A percentile compares a stretch with the other conserved stretches of the same genome.
Evolutionary conservation across 2,888 invertebrate species (phyloP).

Genomic region (Dastarcus helophoroides): DNA sequence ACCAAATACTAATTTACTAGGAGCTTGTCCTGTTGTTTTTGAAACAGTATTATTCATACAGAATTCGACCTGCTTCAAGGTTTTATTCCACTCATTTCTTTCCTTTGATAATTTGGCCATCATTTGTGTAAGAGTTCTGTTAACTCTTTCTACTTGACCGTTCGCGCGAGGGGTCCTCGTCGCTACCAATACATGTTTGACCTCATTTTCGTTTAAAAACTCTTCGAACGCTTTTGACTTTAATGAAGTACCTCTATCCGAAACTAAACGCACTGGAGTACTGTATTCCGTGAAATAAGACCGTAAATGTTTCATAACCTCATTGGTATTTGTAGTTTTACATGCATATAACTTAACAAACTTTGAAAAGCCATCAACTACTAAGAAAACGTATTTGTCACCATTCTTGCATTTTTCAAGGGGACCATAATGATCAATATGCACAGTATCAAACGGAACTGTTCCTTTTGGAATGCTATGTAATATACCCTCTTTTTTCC

Average conservation of each 20-base stretch:
- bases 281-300: constrained; percentile 12
- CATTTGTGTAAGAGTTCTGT: constrained; percentile 7
- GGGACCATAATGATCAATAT: constrained; percentile 24
- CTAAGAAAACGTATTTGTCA: constrained; percentile 18
- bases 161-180: constrained; percentile 7
- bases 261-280: constrained; percentile 5
- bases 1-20: constrained; percentile 21
- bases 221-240: constrained; percentile 7
- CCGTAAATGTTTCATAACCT: constrained; percentile 14
- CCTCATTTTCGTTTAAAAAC: constrained; percentile 5
- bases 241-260: constrained; percentile 9
- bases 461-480: constrained; percentile 20
- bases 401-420: constrained; percentile 11
- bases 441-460: constrained; percentile 18
- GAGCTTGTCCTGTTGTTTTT: constrained; percentile 21
- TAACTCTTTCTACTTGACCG: constrained; percentile 10
- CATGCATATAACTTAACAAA: constrained; percentile 18
- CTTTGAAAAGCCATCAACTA: constrained; percentile 22
- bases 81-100: constrained; percentile 15
- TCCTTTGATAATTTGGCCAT: constrained; percentile 5
- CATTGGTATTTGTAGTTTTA: constrained; percentile 13
- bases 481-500: constrained; percentile 20
- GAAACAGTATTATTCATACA: constrained; percentile 20
- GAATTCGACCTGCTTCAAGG: constrained; percentile 12
- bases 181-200: constrained; percentile 7